Conservation (phyloP, 2,888 invertebrate species). For the Amphipoea oculea region DNA sequence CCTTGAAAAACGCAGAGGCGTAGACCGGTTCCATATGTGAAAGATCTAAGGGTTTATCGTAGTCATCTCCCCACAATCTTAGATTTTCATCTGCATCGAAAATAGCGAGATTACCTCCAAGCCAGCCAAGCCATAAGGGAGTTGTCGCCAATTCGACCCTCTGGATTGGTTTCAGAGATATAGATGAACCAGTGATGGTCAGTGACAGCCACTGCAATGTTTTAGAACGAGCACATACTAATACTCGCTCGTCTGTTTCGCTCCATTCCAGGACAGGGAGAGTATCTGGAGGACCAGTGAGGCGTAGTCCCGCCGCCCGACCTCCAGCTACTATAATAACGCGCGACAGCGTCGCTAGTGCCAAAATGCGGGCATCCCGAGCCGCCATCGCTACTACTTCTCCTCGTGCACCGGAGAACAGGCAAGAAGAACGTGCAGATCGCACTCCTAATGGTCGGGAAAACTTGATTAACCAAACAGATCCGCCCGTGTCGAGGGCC, state of each 20-base stretch:
- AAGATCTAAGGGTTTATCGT: slow-evolving; percentile 95
- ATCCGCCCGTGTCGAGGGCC: slow-evolving; percentile 97
- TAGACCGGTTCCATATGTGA: slow-evolving; percentile 95
- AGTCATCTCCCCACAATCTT: slow-evolving; percentile 97
- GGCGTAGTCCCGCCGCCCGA: slow-evolving; percentile 87
- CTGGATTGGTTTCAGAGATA: slow-evolving; percentile 91
- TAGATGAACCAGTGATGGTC: slow-evolving; percentile 82
- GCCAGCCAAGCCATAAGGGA: slow-evolving; percentile 93
- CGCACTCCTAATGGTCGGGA: slow-evolving; percentile 96
- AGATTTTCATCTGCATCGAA: slow-evolving; percentile 96
- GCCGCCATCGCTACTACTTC: slow-evolving; percentile 92
- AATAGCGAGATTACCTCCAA: slow-evolving; percentile 95
- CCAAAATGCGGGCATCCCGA: slow-evolving; percentile 92
- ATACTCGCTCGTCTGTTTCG: slow-evolving; percentile 93
- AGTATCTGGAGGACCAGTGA: slow-evolving; percentile 94
- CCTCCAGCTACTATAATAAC: slow-evolving; percentile 90
- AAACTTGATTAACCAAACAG: slow-evolving; percentile 98
- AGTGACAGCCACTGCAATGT: slow-evolving; percentile 96
- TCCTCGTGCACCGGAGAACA: slow-evolving; percentile 99
- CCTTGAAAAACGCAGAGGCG: slow-evolving; percentile 96
- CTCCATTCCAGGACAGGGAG: slow-evolving; percentile 98
- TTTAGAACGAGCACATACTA: slow-evolving; percentile 96
- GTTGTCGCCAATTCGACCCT: slow-evolving; percentile 92
- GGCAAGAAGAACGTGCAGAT: slow-evolving; percentile 96
- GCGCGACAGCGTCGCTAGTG: slow-evolving; percentile 98